phyloP scores from a whole-genome alignment of 2,888 invertebrate species.

The Andrena dorsata region DNA sequence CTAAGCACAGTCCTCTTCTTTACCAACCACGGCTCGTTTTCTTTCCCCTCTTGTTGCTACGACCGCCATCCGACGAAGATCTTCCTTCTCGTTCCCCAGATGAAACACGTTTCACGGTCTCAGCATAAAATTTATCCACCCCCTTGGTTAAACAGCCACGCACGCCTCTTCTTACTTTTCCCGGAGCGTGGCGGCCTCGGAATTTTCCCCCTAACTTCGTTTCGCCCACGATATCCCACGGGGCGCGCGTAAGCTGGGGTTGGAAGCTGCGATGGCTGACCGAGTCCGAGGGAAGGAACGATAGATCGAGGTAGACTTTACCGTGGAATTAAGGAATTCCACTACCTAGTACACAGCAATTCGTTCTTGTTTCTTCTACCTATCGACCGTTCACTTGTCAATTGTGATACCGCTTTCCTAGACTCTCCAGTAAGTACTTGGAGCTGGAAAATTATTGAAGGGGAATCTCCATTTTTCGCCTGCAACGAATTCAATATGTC shows the following conservation, averaged over 20 bases:
- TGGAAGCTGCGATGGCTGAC: conserved; percentile 45
- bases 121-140: conserved; percentile 83
- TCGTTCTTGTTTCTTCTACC: background rate
- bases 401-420: background rate
- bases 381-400: background rate
- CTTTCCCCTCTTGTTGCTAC: conserved; percentile 35
- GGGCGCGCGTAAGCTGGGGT: conserved; percentile 47
- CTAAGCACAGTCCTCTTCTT: conserved; percentile 66
- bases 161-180: conserved; percentile 78
- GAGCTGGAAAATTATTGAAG: no score
- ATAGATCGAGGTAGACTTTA: conserved; percentile 9
- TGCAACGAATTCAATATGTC: no score
- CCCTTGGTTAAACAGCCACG: conserved; percentile 82
- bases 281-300: conserved; percentile 35
- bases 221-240: conserved; percentile 69
- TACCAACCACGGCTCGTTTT: conserved; percentile 32
- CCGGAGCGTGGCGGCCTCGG: conserved; percentile 55
- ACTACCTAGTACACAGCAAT: background rate
- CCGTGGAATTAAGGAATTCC: conserved; percentile 19
- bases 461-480: no score
- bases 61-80: conserved; percentile 47
- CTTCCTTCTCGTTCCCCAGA: conserved; percentile 74
- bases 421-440: no score
- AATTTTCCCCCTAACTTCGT: conserved; percentile 67
- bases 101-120: conserved; percentile 88